These are phyloP conservation scores for Centrocercus urophasianus DNA, from an alignment of 2,113 vertebrate genomes.

Conservation along the genomic window DNA sequence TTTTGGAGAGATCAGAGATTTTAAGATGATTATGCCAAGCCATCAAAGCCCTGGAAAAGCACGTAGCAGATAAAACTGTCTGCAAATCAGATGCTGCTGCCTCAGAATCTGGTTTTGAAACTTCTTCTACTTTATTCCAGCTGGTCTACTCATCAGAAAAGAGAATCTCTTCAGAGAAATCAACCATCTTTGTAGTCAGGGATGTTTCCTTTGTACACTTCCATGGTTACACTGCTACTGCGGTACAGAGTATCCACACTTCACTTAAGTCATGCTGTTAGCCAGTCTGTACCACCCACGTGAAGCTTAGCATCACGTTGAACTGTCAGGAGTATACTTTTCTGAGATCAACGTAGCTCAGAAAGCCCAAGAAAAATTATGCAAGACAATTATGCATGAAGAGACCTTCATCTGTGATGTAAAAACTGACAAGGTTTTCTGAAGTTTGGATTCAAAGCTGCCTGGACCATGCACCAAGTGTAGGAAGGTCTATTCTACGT, in stretches of 20 bases:
- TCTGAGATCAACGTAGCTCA: neutral
- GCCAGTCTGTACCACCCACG: neutral
- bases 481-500: neutral
- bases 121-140: conserved; percentile 53
- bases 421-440: neutral
- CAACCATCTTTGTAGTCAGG: neutral
- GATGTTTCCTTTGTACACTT: neutral
- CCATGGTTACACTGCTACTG: neutral
- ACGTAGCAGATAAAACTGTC: conserved; percentile 56
- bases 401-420: neutral
- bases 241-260: neutral
- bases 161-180: neutral
- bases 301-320: neutral
- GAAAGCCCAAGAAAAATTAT: neutral
- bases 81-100: conserved; percentile 61
- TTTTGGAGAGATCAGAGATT: conserved; percentile 64
- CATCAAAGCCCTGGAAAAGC: conserved; percentile 48
- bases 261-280: neutral
- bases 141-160: conserved; percentile 17
- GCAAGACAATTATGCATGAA: neutral
- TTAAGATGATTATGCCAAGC: conserved; percentile 41
- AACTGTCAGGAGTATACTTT: neutral
- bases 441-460: neutral
- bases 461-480: neutral
- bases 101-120: conserved; percentile 37